phyloP scores from a whole-genome alignment of 1,140 invertebrate species.

The Apis dorsata region DNA sequence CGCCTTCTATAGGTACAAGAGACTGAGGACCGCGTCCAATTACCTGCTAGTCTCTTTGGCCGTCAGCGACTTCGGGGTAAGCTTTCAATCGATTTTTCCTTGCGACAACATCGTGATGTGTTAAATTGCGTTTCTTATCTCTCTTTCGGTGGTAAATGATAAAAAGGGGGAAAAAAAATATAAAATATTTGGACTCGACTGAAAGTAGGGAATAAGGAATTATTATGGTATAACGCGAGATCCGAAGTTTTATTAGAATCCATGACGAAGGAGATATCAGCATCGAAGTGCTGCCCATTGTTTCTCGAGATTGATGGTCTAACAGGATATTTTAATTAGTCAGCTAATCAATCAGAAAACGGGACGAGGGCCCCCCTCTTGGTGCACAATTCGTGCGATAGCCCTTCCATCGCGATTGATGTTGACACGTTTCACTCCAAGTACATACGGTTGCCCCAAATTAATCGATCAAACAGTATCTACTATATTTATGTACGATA shows the following conservation, averaged over 20 bases:
- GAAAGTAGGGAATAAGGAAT: neutral
- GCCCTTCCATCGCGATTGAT: neutral
- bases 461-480: neutral
- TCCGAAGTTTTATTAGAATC: neutral
- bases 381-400: neutral
- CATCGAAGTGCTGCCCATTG: neutral
- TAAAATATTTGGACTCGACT: neutral
- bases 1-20: conserved; percentile 82
- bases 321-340: conserved; percentile 31
- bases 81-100: conserved; percentile 5
- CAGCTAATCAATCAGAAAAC: conserved; percentile 10
- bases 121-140: neutral
- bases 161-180: too few relatives aligned
- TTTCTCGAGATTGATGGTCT: conserved; percentile 16
- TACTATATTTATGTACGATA: neutral
- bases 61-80: conserved; percentile 86
- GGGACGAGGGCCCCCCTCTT: too few relatives aligned
- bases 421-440: neutral
- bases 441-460: neutral
- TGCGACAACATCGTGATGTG: neutral
- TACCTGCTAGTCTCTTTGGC: conserved; percentile 87
- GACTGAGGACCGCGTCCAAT: conserved; percentile 85
- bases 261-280: neutral
- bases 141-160: too few relatives aligned
- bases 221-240: neutral